Base-by-base conservation (phyloP, 2,888 invertebrate genomes). In the Melanostoma mellinum region DNA sequence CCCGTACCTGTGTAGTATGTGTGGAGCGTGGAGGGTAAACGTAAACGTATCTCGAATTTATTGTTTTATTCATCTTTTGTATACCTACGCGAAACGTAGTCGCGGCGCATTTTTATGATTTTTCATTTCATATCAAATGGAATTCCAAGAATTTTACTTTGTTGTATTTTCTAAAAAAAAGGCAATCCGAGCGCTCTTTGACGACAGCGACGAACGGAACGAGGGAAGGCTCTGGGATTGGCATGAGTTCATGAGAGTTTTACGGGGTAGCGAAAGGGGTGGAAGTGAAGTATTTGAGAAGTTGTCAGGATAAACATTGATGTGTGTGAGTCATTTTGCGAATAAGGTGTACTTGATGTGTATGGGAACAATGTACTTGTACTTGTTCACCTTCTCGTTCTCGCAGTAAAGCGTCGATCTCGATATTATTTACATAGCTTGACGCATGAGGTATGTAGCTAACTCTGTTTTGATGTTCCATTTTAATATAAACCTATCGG, bases 61-160 rank as follows among this genome's bases (percentile, higher is more conserved):
- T 84, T 84, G 84, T 84, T 84, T 79, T 84, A 84, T 84, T 84
- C 79, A 84, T 79, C 84, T 84, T 84, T 74, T 84, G 78, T 78
- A 61, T 46, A n/a, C n/a, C n/a, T n/a, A 78, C 74, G 84, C 78
- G 78, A 84, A 84, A 84, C 84, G 84, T 84, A 84, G 78, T 79
- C 84, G 84, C 84, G 79, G 65, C 84, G 75, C 84, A 79, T 84
- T 84, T 84, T 84, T 84, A 84, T 84, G 84, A 84, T 84, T 84
- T 82, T 84, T 84, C 84, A 79, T 84, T 84, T 84, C 79, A 84
- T 84, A 84, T 84, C 79, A 84, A 84, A 84, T 75, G 84, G 84
- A 84, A 84, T 84, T 84, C 84, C 79, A 84, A 61, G 84, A 84
- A 84, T 84, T 84, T 84, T 75, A 84, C 84, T 84, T 84, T 84